Evolutionary conservation across 2,888 invertebrate genomes (phyloP).

Genomic region (Frankliniella fusca): DNA sequence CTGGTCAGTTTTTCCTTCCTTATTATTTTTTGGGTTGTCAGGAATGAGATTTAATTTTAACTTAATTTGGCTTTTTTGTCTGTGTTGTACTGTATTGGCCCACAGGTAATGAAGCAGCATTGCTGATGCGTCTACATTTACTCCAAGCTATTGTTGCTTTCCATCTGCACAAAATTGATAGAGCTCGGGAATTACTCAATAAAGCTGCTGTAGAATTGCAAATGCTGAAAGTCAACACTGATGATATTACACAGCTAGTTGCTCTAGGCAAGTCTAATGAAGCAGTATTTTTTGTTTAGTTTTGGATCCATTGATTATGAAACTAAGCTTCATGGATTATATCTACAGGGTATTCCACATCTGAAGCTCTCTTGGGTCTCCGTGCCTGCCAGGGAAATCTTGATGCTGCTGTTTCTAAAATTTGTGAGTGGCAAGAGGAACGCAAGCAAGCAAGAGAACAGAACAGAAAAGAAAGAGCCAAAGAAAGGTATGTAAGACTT

Average conservation of each 20-base stretch:
- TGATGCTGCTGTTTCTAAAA: constrained; percentile 43
- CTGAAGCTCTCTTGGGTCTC: constrained; percentile 67
- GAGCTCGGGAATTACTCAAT: constrained; percentile 58
- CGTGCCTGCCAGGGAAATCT: constrained; percentile 58
- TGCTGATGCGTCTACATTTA: constrained; percentile 72
- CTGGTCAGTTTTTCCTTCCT: constrained; percentile 28
- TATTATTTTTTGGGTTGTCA: neutral
- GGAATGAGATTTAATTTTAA: neutral
- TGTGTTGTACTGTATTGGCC: neutral
- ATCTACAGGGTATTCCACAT: constrained; percentile 57
- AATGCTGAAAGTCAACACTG: constrained; percentile 58
- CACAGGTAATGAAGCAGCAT: constrained; percentile 64
- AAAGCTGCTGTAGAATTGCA: constrained; percentile 63
- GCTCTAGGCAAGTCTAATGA: constrained; percentile 53
- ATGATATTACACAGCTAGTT: constrained; percentile 52
- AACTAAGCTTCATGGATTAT: constrained; percentile 42
- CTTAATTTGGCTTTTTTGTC: constrained; percentile 22
- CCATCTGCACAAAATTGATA: constrained; percentile 65
- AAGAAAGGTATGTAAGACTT: constrained; percentile 33
- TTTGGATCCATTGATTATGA: constrained; percentile 23
- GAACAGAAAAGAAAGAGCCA: constrained; percentile 32
- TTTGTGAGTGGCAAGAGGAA: constrained; percentile 34
- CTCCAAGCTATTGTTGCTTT: constrained; percentile 75
- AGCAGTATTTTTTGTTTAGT: neutral
- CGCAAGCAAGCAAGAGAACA: constrained; percentile 30